Base-by-base conservation (phyloP, 1,140 invertebrate genomes). In the Alviniconcha marisindica region DNA sequence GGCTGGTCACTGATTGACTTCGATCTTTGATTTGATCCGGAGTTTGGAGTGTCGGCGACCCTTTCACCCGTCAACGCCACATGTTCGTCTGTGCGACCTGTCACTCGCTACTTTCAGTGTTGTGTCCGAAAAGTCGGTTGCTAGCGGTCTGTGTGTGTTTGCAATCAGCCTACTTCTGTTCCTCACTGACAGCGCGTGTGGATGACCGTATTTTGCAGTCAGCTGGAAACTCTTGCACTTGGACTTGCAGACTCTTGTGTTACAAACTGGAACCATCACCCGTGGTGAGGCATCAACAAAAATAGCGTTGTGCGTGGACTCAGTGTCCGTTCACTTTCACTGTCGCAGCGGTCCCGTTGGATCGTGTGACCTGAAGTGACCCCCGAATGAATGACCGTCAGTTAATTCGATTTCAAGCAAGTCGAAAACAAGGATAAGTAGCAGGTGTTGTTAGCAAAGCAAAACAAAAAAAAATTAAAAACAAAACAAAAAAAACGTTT, bases 311-410 rank as follows among this genome's bases (percentile, higher is more conserved):
- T 31, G 33, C 77, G 77, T 7, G 63, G 0, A 21, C n/a, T n/a
- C 33, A 79, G 7, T 81, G 77, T 77, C 71, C 83, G 80, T 33
- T 79, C 7, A 48, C 18, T 48, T 48, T 54, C n/a, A 4, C 31
- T 18, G 69, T 48, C 7, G 44, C 44, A 48, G 44, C 44, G 44
- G 44, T 48, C 44, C n/a, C 63, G 63, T 48, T 36, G 56, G 33
- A 51, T 48, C 21, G 54, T 54, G 5, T 85, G 84, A 83, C 84
- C 81, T 83, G 48, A 82, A 31, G 40, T 85, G 84, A 85, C 84
- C 84, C 63, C 33, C 21, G 44, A 60, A 56, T 80, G 48, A 28
- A 28, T 38, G 76, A 5, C 74, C 4, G 38, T 79, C 21, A 79
- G 21, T 56, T 40, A 28, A 36, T 51, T 54, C 33, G 76, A 51